phyloP scores from a whole-genome alignment of 2,888 invertebrate species.

The Protodeltote pygarga region DNA sequence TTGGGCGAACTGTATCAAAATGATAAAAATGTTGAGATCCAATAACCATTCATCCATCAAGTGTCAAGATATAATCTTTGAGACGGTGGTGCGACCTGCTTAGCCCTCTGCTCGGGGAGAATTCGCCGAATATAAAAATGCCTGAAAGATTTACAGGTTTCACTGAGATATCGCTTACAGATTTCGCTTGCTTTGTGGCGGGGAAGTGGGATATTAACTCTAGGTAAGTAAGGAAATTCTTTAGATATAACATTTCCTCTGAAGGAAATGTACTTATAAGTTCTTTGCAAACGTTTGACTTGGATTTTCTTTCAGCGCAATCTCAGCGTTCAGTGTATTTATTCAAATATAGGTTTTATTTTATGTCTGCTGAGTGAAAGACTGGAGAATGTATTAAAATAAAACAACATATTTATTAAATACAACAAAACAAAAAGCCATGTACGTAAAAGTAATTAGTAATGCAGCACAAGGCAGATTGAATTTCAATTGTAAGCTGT shows the following conservation, averaged over 20 bases:
- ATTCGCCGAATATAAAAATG: slow-evolving; percentile 83
- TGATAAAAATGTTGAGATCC: slow-evolving; percentile 90
- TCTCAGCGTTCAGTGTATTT: no score
- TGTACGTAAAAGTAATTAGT: no score
- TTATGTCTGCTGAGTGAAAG: no score
- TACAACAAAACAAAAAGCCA: no score
- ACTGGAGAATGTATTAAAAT: no score
- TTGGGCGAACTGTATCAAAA: slow-evolving; percentile 84
- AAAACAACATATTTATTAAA: no score
- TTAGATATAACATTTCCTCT: slow-evolving; percentile 7
- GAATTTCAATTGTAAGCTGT: no score
- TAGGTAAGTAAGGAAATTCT: slow-evolving; percentile 24
- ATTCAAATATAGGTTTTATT: no score
- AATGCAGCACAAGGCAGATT: no score
- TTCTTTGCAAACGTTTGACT: no score
- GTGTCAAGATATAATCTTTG: slow-evolving; percentile 90
- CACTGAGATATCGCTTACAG: slow-evolving; percentile 76
- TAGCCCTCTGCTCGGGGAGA: slow-evolving; percentile 77
- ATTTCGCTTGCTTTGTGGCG: slow-evolving; percentile 76
- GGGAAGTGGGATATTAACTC: slow-evolving; percentile 47
- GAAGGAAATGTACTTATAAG: no score
- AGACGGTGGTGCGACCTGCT: slow-evolving; percentile 84
- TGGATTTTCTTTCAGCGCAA: no score
- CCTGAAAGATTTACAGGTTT: slow-evolving; percentile 85
- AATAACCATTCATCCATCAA: slow-evolving; percentile 94